Conservation (phyloP, 2,888 invertebrate species). For the Eurois occulta region DNA sequence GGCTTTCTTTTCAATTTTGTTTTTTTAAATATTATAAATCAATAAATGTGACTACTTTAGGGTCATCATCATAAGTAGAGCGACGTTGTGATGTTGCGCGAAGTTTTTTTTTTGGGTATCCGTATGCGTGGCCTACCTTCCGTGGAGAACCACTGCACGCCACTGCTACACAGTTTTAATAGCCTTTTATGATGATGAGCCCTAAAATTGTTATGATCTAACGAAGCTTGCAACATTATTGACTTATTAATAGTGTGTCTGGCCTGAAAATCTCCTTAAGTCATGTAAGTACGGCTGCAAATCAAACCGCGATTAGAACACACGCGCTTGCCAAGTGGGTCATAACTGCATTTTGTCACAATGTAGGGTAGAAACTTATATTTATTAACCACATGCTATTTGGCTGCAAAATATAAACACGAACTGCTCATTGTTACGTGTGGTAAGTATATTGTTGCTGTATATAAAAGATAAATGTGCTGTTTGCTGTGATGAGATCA, state of each 20-base stretch:
- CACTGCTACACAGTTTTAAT: constrained; percentile 31
- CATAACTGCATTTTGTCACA: constrained; percentile 57
- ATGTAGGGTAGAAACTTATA: constrained; percentile 42
- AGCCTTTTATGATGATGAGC: constrained; percentile 4
- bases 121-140: too few species aligned
- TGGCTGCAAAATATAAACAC: constrained; percentile 35
- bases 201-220: constrained; percentile 19
- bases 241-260: constrained; percentile 31
- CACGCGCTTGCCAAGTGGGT: constrained; percentile 61
- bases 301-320: constrained; percentile 56
- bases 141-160: too few species aligned
- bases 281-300: constrained; percentile 31
- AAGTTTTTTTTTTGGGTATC: too few species aligned
- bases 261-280: constrained; percentile 47
- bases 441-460: constrained; percentile 36
- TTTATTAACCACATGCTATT: constrained; percentile 39
- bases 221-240: constrained; percentile 17
- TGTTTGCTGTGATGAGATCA: constrained; percentile 40
- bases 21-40: too few species aligned
- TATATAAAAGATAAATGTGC: constrained; percentile 15
- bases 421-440: constrained; percentile 27
- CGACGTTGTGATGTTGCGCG: too few species aligned
- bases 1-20: too few species aligned
- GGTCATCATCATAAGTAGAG: too few species aligned
- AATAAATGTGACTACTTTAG: too few species aligned